phyloP scores from a whole-genome alignment of 2,797 vertebrate species.

The Fistularia tabacaria region DNA sequence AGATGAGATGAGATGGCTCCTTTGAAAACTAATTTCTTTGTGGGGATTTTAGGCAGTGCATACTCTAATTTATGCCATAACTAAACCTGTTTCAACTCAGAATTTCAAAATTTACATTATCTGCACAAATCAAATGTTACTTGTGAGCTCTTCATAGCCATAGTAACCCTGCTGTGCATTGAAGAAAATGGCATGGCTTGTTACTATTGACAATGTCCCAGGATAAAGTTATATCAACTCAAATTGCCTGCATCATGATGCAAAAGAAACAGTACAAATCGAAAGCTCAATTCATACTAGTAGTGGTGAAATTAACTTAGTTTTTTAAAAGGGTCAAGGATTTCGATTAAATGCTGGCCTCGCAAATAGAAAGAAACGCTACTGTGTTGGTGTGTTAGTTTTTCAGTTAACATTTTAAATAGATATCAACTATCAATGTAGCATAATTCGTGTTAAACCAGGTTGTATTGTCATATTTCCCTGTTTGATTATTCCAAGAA shows the following conservation, averaged over 20 bases:
- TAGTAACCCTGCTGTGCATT: too few species aligned
- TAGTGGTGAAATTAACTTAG: too few species aligned
- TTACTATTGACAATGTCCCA: not conserved
- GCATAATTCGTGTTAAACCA: too few species aligned
- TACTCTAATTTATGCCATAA: too few species aligned
- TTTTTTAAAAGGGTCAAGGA: constrained; percentile 22
- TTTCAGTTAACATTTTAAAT: not conserved
- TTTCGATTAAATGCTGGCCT: constrained; percentile 5
- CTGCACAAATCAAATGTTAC: too few species aligned
- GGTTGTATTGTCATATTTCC: constrained; percentile 1
- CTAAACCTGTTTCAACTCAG: too few species aligned
- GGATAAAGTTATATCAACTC: constrained; percentile 29
- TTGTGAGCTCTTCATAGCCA: too few species aligned
- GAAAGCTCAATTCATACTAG: constrained; percentile 30
- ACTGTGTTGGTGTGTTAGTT: not conserved
- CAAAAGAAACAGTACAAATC: constrained; percentile 16
- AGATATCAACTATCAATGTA: not conserved
- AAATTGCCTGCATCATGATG: constrained; percentile 32
- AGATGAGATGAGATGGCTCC: too few species aligned
- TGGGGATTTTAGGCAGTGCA: too few species aligned
- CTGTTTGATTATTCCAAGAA: constrained; percentile 5
- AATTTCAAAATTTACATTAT: too few species aligned
- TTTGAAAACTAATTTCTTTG: too few species aligned
- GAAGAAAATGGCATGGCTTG: too few species aligned
- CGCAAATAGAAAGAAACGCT: constrained; percentile 10